These are phyloP conservation scores for Panulirus ornatus DNA, from an alignment of 1,140 invertebrate genomes.

Conservation along the genomic window DNA sequence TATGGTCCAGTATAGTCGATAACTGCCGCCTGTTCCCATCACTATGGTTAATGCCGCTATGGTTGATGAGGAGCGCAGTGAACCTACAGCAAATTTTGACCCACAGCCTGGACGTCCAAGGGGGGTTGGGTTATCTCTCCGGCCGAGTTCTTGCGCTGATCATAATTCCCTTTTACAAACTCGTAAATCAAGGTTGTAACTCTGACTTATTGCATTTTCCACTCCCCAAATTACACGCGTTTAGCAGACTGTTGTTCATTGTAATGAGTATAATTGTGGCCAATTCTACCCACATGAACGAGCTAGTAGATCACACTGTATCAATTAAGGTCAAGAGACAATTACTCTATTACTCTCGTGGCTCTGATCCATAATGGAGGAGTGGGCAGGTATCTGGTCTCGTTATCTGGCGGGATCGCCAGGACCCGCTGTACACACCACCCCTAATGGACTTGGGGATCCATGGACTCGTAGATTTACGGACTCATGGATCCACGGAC, in stretches of 20 bases:
- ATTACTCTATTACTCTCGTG: slow-evolving; percentile 58
- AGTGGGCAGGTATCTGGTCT: too few relatives aligned
- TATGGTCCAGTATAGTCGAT: too few relatives aligned
- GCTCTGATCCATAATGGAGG: slow-evolving; percentile 26
- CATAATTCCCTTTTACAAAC: background rate
- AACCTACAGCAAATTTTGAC: too few relatives aligned
- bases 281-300: slow-evolving; percentile 18
- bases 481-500: too few relatives aligned
- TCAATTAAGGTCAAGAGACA: slow-evolving; percentile 54
- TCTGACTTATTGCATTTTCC: slow-evolving; percentile 53
- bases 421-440: too few relatives aligned
- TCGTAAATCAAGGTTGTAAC: slow-evolving; percentile 48
- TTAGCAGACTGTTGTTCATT: slow-evolving; percentile 54
- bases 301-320: slow-evolving; percentile 54
- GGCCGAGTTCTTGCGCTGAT: slow-evolving; percentile 2
- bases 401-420: too few relatives aligned
- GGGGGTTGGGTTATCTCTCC: background rate
- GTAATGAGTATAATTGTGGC: slow-evolving; percentile 50
- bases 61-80: too few relatives aligned
- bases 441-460: too few relatives aligned
- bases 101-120: background rate
- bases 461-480: too few relatives aligned
- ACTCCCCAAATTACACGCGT: slow-evolving; percentile 35
- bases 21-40: too few relatives aligned
- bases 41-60: too few relatives aligned